Percentiles rank a stretch among this genome's conserved stretches.
Evolutionary conservation across 2,113 vertebrate genomes (phyloP).

Genomic region (Suncus etruscus): DNA sequence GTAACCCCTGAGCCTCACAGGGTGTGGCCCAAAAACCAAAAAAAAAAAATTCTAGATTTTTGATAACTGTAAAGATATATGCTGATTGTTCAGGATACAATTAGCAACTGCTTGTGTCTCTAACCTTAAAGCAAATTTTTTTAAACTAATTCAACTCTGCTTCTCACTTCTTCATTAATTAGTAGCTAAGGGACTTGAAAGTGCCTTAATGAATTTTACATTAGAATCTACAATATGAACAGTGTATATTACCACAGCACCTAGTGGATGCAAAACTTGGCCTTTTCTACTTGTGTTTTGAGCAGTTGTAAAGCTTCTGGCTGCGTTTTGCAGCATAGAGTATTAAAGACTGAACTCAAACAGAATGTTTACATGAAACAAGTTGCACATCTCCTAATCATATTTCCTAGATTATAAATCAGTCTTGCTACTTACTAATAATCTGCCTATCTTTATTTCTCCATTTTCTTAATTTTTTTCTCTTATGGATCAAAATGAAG

Average conservation of each 20-base stretch:
- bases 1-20: too few species aligned
- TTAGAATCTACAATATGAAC: conserved; percentile 66
- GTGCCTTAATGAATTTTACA: conserved; percentile 79
- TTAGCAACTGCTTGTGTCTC: conserved; percentile 52
- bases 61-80: conserved; percentile 48
- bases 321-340: conserved; percentile 25
- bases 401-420: conserved; percentile 18
- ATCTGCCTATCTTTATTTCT: background rate
- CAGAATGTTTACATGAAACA: conserved; percentile 23
- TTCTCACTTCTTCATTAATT: conserved; percentile 81
- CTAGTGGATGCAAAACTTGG: conserved; percentile 63
- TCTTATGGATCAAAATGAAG: background rate
- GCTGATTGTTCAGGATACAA: conserved; percentile 59
- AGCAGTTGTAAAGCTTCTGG: conserved; percentile 32
- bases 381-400: background rate
- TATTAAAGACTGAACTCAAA: background rate
- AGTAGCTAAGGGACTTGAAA: conserved; percentile 77
- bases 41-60: conserved; percentile 59
- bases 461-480: background rate
- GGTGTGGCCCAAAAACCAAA: too few species aligned
- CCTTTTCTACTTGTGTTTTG: conserved; percentile 43
- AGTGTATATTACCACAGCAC: conserved; percentile 72
- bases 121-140: conserved; percentile 64
- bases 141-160: conserved; percentile 68
- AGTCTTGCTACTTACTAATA: background rate